Conservation (phyloP, 1,140 invertebrate species). For the Brachionus sp. region DNA sequence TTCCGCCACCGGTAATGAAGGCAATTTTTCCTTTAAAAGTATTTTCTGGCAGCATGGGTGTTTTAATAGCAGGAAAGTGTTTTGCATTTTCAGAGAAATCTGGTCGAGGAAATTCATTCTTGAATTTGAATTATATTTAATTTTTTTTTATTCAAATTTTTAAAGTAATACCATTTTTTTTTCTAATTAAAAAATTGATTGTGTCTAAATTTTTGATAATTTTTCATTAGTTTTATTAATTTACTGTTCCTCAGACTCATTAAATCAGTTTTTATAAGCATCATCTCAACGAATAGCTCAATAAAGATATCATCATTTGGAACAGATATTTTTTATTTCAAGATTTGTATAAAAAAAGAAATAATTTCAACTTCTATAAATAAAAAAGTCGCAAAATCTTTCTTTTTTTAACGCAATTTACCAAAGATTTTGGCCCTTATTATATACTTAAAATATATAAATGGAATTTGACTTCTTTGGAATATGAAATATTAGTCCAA, state of each 20-base stretch:
- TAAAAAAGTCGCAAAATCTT: neutral
- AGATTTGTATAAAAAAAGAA: neutral
- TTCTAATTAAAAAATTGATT: neutral
- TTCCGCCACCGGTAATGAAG: slow-evolving; percentile 65
- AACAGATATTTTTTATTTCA: neutral
- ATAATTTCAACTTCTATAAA: neutral
- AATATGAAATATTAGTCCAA: neutral
- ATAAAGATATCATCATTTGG: slow-evolving; percentile 19
- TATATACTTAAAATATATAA: slow-evolving; percentile 6
- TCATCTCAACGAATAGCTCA: slow-evolving; percentile 45
- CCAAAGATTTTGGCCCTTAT: slow-evolving; percentile 44
- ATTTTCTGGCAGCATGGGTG: slow-evolving; percentile 56
- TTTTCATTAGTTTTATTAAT: neutral
- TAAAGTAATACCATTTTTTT: neutral
- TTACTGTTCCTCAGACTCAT: slow-evolving; percentile 44
- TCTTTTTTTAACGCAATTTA: neutral
- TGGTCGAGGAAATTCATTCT: neutral
- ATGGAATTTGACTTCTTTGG: slow-evolving; percentile 46
- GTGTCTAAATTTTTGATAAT: neutral
- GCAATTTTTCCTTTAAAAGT: slow-evolving; percentile 61
- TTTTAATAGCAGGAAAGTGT: slow-evolving; percentile 52
- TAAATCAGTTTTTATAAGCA: slow-evolving; percentile 46
- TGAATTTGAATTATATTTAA: neutral
- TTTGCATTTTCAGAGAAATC: slow-evolving; percentile 48
- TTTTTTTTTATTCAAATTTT: neutral